Evolutionary conservation across 2,888 invertebrate species (phyloP).

Genomic region (Pyrrhosoma nymphula): DNA sequence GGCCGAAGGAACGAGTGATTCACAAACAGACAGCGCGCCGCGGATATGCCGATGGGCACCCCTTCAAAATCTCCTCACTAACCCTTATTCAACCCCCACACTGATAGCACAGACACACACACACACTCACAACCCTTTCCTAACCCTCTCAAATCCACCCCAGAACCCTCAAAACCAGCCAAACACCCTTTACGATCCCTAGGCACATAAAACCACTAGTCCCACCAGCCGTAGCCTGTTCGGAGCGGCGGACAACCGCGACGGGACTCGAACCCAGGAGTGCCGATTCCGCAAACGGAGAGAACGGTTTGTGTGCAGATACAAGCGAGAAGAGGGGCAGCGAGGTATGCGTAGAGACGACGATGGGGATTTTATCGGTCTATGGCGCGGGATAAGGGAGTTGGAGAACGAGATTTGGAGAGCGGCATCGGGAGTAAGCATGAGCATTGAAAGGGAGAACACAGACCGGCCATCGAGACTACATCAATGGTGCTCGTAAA

Average conservation of each 20-base stretch:
- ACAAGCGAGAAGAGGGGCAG: no score
- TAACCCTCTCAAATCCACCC: slow-evolving; percentile 22
- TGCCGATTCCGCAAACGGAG: neutral
- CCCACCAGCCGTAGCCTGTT: neutral
- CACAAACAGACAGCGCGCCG: slow-evolving; percentile 54
- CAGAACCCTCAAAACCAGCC: neutral
- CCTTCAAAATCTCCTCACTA: neutral
- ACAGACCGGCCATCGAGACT: no score
- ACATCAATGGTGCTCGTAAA: no score
- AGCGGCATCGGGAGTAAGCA: neutral
- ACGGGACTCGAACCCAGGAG: slow-evolving; percentile 11
- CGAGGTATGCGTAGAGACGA: neutral
- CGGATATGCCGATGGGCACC: neutral
- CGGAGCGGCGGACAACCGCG: neutral
- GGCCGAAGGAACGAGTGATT: slow-evolving; percentile 10
- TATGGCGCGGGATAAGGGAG: neutral
- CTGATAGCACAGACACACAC: neutral
- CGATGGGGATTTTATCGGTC: neutral
- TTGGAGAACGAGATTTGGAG: neutral
- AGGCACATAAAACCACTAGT: neutral
- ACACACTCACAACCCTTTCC: neutral
- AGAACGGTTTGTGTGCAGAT: neutral
- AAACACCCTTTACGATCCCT: neutral
- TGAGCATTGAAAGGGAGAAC: no score
- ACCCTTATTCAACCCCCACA: neutral